phyloP scores from a whole-genome alignment of 1,140 invertebrate genomes.

The Megathymus violae region DNA sequence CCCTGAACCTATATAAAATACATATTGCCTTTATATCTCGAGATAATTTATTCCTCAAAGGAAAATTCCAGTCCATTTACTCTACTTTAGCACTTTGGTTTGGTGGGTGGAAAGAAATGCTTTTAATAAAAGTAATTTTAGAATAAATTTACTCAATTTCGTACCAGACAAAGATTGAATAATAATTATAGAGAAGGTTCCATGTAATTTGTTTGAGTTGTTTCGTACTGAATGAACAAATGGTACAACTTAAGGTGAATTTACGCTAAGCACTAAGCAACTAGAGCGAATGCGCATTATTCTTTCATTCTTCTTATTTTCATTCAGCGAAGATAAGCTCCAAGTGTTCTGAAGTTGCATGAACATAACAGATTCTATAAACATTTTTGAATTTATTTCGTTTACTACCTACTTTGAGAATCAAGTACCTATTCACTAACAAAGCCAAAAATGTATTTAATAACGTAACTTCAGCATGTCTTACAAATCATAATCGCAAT shows the following conservation, averaged over 20 bases:
- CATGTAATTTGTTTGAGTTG: conserved; percentile 67
- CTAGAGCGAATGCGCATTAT: background rate
- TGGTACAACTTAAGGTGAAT: background rate
- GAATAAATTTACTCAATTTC: conserved; percentile 76
- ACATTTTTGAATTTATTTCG: too few relatives aligned
- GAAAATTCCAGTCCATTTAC: conserved; percentile 78
- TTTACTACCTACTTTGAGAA: too few relatives aligned
- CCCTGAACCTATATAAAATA: conserved; percentile 46
- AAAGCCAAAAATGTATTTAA: too few relatives aligned
- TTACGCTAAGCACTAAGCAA: background rate
- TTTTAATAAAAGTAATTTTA: conserved; percentile 79
- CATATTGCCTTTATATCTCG: conserved; percentile 59
- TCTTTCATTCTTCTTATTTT: background rate
- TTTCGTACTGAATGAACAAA: conserved; percentile 37
- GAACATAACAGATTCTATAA: too few relatives aligned
- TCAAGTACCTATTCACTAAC: too few relatives aligned
- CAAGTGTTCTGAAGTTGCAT: too few relatives aligned
- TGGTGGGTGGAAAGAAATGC: conserved; percentile 70
- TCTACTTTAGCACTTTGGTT: conserved; percentile 77
- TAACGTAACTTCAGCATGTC: too few relatives aligned
- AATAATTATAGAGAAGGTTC: conserved; percentile 67
- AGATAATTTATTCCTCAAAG: conserved; percentile 74
- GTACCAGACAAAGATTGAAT: conserved; percentile 73
- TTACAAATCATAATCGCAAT: too few relatives aligned
- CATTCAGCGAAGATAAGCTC: too few relatives aligned